Conservation (phyloP, 2,888 invertebrate genomes). For the Lasioglossum zephyrum region DNA sequence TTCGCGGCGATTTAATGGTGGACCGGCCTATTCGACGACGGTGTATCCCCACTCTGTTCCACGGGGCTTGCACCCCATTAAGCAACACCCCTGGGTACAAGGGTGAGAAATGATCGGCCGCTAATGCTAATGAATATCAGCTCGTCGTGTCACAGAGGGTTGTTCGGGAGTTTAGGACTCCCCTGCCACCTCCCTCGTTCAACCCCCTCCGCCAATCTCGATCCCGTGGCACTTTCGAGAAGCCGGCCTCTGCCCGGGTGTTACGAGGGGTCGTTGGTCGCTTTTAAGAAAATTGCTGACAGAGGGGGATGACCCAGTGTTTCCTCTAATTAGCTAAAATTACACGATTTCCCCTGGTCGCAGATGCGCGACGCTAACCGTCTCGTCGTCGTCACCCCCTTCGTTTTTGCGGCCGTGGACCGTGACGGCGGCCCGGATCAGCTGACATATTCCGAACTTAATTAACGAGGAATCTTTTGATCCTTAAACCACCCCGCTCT, state of each 20-base stretch:
- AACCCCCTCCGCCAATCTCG: background rate
- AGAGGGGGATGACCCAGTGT: constrained; percentile 67
- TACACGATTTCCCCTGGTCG: constrained; percentile 71
- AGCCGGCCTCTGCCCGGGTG: constrained; percentile 44
- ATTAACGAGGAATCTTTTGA: constrained; percentile 64
- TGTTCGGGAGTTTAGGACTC: constrained; percentile 68
- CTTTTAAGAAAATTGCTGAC: constrained; percentile 79
- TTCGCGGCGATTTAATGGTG: constrained; percentile 67
- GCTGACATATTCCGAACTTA: constrained; percentile 54
- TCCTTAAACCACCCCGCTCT: constrained; percentile 45
- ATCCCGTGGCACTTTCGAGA: constrained; percentile 37
- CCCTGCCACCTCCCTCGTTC: constrained; percentile 20
- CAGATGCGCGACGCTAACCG: constrained; percentile 49
- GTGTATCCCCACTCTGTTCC: constrained; percentile 30
- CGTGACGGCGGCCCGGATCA: constrained; percentile 24
- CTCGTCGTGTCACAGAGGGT: constrained; percentile 70
- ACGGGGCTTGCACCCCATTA: constrained; percentile 76
- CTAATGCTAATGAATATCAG: constrained; percentile 82
- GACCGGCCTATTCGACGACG: constrained; percentile 61
- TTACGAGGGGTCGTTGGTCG: constrained; percentile 68
- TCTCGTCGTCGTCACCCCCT: constrained; percentile 15
- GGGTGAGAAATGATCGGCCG: constrained; percentile 81
- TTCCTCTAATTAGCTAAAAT: constrained; percentile 76
- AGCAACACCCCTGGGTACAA: constrained; percentile 74
- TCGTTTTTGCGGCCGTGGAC: constrained; percentile 45